Evolutionary conservation across 2,797 vertebrate species (phyloP).

Genomic region (Syncerus caffer): DNA sequence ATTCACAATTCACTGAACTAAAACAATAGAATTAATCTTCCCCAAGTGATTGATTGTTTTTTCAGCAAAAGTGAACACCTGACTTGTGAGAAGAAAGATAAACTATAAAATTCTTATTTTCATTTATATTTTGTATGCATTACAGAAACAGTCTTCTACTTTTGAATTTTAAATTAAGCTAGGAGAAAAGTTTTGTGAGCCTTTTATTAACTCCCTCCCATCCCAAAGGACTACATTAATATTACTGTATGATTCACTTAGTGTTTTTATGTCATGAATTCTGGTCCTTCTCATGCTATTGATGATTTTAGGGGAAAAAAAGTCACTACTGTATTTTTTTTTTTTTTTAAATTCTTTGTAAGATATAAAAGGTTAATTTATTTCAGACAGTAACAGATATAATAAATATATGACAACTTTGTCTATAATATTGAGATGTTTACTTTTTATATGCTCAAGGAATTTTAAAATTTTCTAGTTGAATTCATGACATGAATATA

Average conservation of each 20-base stretch:
- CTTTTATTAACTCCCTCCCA: neutral
- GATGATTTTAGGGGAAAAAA: slow-evolving; percentile 46
- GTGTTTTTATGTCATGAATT: slow-evolving; percentile 53
- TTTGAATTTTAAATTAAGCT: slow-evolving; percentile 3
- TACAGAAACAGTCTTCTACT: neutral
- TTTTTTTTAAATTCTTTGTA: slow-evolving; percentile 66
- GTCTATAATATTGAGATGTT: neutral
- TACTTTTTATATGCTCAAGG: neutral
- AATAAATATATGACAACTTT: slow-evolving; percentile 9
- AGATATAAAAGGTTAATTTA: slow-evolving; percentile 63
- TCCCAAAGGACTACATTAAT: neutral
- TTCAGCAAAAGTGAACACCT: slow-evolving; percentile 70
- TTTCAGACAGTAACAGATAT: slow-evolving; percentile 34
- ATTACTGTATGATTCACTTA: neutral
- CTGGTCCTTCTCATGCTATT: slow-evolving; percentile 60
- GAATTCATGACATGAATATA: neutral
- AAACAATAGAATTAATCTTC: slow-evolving; percentile 64
- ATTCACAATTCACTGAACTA: slow-evolving; percentile 59
- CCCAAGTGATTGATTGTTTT: slow-evolving; percentile 66
- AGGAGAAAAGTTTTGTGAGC: neutral
- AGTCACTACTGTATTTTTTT: slow-evolving; percentile 56
- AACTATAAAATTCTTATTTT: slow-evolving; percentile 41
- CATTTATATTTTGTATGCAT: neutral
- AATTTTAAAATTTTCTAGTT: slow-evolving; percentile 39
- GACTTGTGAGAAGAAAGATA: slow-evolving; percentile 43